Evolutionary conservation across 2,797 vertebrate genomes (phyloP).

Genomic region (Nyctibius grandis): DNA sequence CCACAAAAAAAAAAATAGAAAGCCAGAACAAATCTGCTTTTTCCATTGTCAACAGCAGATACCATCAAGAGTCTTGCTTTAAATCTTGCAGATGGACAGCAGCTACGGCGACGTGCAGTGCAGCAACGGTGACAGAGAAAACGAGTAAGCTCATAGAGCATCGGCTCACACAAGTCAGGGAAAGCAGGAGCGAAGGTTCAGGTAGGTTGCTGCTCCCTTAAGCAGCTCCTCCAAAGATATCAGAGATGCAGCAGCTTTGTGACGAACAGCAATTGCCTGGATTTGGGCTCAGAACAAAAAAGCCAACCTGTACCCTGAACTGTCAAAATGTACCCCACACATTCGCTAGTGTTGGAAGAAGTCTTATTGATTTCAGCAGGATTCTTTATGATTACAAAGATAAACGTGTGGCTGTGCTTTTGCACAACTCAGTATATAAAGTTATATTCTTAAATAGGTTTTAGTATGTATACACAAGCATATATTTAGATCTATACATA

Average conservation of each 20-base stretch:
- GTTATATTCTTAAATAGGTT: background rate
- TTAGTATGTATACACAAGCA: background rate
- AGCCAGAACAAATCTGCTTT: background rate
- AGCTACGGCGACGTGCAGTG: background rate
- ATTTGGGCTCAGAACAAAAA: background rate
- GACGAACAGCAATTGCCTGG: background rate
- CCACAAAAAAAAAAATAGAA: background rate
- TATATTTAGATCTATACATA: background rate
- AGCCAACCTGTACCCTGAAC: background rate
- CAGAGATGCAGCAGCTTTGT: background rate
- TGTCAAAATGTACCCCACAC: fast-evolving
- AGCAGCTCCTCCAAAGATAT: background rate
- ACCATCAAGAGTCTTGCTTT: background rate
- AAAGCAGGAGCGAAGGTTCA: background rate
- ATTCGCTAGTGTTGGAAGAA: background rate
- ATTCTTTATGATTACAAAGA: background rate
- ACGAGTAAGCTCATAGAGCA: background rate
- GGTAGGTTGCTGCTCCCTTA: background rate
- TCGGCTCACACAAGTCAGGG: background rate
- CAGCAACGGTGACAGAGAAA: background rate
- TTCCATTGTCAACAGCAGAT: background rate
- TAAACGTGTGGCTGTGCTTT: background rate
- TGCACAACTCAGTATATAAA: background rate
- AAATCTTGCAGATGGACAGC: background rate
- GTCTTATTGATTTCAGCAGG: background rate